Conservation (phyloP, 2,797 vertebrate species). For the Sciurus carolinensis region DNA sequence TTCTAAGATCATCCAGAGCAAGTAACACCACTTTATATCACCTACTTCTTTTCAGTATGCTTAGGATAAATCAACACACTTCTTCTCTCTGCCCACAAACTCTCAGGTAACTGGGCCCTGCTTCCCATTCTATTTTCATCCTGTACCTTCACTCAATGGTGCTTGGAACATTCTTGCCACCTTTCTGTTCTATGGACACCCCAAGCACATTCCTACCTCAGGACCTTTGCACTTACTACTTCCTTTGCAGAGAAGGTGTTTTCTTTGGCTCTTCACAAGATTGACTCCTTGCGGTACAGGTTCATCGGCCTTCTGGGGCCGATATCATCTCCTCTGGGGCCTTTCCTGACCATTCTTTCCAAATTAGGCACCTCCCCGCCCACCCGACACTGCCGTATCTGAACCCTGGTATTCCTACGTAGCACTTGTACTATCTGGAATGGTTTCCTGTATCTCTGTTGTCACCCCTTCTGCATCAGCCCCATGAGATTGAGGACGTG, state of each 20-base stretch:
- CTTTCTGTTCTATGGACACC: background rate
- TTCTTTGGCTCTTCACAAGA: background rate
- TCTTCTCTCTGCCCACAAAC: background rate
- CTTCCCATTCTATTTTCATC: background rate
- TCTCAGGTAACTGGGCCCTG: background rate
- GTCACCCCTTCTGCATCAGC: background rate
- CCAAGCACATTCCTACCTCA: background rate
- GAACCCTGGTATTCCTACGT: background rate
- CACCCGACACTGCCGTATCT: background rate
- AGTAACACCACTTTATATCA: background rate
- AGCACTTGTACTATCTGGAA: background rate
- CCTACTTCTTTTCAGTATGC: background rate
- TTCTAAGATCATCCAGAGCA: background rate
- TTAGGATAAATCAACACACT: background rate
- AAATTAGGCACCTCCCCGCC: background rate
- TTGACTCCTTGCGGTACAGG: background rate
- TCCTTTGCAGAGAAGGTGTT: background rate
- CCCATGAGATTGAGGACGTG: background rate
- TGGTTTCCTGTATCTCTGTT: constrained; percentile 22
- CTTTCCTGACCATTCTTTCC: background rate
- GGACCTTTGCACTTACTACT: background rate
- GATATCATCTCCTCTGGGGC: background rate
- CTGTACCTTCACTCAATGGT: background rate
- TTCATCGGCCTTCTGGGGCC: background rate
- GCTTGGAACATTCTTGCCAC: background rate